These are phyloP conservation scores for Penaeus indicus DNA, from an alignment of 1,140 invertebrate species.

Conservation along the genomic window DNA sequence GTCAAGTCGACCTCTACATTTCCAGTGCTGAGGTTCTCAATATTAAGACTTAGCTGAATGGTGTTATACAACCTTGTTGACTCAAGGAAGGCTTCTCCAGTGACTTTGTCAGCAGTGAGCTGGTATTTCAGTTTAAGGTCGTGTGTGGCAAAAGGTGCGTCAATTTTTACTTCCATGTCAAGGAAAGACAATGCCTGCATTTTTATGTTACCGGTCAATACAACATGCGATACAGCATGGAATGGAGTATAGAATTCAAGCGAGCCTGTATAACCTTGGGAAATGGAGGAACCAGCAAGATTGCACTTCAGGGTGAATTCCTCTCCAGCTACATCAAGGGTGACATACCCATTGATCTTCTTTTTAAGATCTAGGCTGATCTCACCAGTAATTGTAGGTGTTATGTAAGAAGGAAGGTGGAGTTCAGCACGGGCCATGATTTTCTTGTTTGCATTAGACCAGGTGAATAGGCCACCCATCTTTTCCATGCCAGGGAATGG, in stretches of 20 bases:
- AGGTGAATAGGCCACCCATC: conserved; percentile 59
- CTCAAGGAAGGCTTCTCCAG: conserved; percentile 11
- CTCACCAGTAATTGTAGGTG: conserved; percentile 42
- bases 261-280: conserved; percentile 22
- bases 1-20: conserved; percentile 1
- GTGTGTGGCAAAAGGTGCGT: conserved; percentile 24
- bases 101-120: background rate
- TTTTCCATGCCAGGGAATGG: conserved; percentile 49
- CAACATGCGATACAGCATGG: conserved; percentile 31
- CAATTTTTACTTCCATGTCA: conserved; percentile 37
- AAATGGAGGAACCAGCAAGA: conserved; percentile 16
- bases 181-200: conserved; percentile 1
- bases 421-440: conserved; percentile 49
- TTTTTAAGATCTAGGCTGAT: conserved; percentile 44
- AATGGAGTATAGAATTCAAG: conserved; percentile 55
- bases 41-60: background rate
- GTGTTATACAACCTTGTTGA: background rate
- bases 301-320: conserved; percentile 50
- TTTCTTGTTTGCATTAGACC: conserved; percentile 35
- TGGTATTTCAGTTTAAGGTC: conserved; percentile 28
- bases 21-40: background rate
- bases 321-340: conserved; percentile 51
- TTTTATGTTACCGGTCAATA: conserved; percentile 41
- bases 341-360: conserved; percentile 49
- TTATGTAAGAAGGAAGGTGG: conserved; percentile 42